Conservation (phyloP, 1,140 invertebrate genomes). For the Nasonia longicornis region DNA sequence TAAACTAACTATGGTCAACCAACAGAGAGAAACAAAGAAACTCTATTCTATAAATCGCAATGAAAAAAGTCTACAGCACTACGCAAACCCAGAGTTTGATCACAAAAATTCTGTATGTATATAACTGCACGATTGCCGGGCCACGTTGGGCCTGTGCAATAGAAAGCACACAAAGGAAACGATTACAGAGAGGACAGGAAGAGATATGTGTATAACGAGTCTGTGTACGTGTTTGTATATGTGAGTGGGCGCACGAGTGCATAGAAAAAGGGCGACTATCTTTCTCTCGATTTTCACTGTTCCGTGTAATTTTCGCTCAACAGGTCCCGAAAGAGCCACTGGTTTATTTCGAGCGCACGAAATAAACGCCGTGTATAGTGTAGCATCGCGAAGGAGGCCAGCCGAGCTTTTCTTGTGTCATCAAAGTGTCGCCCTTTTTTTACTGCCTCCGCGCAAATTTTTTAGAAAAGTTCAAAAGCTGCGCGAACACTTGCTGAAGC, state of each 20-base stretch:
- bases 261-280: not conserved
- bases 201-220: not conserved
- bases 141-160: not conserved
- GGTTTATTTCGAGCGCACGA: not conserved
- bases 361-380: not conserved
- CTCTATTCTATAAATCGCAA: not conserved
- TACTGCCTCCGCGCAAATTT: not conserved
- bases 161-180: not conserved
- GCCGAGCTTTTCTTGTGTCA: not conserved
- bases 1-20: too few species aligned
- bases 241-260: not conserved
- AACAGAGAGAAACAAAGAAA: not conserved
- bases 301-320: not conserved
- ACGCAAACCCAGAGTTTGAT: not conserved
- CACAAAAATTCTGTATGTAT: not conserved
- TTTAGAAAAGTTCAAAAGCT: not conserved
- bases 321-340: not conserved
- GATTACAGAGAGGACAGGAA: not conserved
- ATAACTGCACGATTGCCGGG: not conserved
- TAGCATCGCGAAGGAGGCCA: not conserved
- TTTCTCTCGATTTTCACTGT: conserved; percentile 3
- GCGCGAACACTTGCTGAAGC: too few species aligned
- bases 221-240: not conserved
- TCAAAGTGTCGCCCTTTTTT: not conserved
- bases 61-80: not conserved